Base-by-base conservation (phyloP, 2,113 vertebrate species). In the Henicopernis longicauda region DNA sequence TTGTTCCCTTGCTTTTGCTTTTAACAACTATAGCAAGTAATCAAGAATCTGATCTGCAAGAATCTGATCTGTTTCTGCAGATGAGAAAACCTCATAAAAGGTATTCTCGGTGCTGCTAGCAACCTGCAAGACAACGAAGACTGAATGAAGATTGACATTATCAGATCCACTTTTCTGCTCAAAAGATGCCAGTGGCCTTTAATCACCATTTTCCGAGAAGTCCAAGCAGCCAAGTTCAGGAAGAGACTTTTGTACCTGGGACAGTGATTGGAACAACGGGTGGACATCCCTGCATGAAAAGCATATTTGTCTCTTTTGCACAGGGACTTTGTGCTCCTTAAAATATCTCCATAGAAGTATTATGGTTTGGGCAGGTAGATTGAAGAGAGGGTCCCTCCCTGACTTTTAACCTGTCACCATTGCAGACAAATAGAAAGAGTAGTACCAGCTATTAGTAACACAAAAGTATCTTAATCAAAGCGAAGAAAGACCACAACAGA, bases 1-100 rank as follows among this genome's bases (percentile, higher is more conserved):
- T 90, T 70, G 29, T 27, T 90, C 94, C 34, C 34, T 88, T 78
- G 63, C 29, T 89, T 82, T 85, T 79, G 40, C 63, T 85, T 72
- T 91, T 50, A 85, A 65, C 5, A 12, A 34, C 23, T 12, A 45
- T 1, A 50, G 27, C 47, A 73, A 77, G 19, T 47, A 77, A 70
- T 44, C 47, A 47, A 70, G 20, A 58, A 66, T 26, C 40, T 86
- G 13, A 84, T 55, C 38, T n/a, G 47, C 45, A 92, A 84, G 25
- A 52, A 54, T 17, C 29, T 36, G 45, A 52, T 63, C 14, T 86
- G 55, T 50, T 93, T 67, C 72, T 38, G 67, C 11, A 88, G 67
- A 47, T 38, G 70, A 0, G 2, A 88, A 82, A 49, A 3, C 2
- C 22, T 93, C 54, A 58, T 42, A 20, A 82, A 90, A 94, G 26